Evolutionary conservation across 2,797 vertebrate genomes (phyloP), one percentile per base, ranked within the genome.

Genomic region (Leontopithecus rosalia): DNA sequence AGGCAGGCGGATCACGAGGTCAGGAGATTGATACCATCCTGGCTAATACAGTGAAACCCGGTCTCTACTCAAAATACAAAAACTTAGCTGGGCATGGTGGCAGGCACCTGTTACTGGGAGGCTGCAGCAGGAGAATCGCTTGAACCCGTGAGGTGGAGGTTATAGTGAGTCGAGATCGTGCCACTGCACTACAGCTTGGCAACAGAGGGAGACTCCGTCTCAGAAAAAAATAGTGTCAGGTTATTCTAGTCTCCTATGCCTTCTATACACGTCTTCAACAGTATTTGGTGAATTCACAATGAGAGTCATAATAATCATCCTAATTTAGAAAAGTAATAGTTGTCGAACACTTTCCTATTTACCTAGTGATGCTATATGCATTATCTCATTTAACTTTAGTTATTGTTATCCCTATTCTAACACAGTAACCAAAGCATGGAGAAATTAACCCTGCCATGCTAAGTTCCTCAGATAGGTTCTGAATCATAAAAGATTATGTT

Each of bases 321-420:
- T 77, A 24, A 73, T 30, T 88, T 15, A 6, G 57, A 88, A 83
- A 80, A 91, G 8, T 80, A 50, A 55, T 33, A 41, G 36, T 72
- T 67, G 36, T 92, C 4, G 43, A 36, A 28, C 0, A n/a, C 36
- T 48, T 83, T 46, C 20, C 36, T 22, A 7, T 46, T 83, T 70
- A 58, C 48, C 26, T 84, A 61, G 14, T 39, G 15, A 36, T 46
- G 30, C 90, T 55, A 12, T 41, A 1, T 81, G 24, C 10, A 50
- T 77, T 64, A 67, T 26, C 41, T 93, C 80, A 81, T 84, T 97
- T 91, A 88, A 11, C 75, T 95, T 48, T 55, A 36, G 12, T 46
- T 82, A 6, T 77, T 61, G 26, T 90, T 81, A 36, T 39, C 55
- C 52, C 10, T 94, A 36, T 80, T 82, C 24, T 75, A 83, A 91